Conservation (phyloP, 1,140 invertebrate species). For the Holcopasites calliopsidis region DNA sequence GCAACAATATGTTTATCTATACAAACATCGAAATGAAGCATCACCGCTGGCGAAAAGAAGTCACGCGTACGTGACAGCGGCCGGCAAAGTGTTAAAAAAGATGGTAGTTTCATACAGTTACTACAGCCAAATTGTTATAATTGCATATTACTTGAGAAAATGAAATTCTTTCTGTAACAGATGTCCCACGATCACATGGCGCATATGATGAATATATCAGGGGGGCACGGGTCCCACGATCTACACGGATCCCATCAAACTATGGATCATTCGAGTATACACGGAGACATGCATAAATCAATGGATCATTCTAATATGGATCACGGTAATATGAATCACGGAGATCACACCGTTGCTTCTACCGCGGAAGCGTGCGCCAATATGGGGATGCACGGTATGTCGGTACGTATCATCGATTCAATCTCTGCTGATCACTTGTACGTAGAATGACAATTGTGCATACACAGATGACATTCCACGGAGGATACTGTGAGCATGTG, state of each 20-base stretch:
- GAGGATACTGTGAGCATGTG: conserved; percentile 86
- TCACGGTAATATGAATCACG: conserved; percentile 42
- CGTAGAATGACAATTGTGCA: neutral
- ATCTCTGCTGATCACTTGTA: neutral
- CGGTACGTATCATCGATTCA: conserved; percentile 60
- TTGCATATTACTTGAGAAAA: neutral
- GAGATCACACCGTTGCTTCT: conserved; percentile 16
- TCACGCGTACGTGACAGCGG: too few relatives aligned
- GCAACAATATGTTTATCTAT: too few relatives aligned
- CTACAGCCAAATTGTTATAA: too few relatives aligned
- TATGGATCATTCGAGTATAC: conserved; percentile 45
- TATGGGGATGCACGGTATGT: conserved; percentile 70
- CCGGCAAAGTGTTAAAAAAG: too few relatives aligned
- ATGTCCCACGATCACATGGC: conserved; percentile 65
- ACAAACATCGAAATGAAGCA: too few relatives aligned
- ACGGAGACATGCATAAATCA: conserved; percentile 44
- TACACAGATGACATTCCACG: conserved; percentile 88
- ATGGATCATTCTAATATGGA: conserved; percentile 64
- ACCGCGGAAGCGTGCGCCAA: conserved; percentile 19
- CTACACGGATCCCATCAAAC: conserved; percentile 42
- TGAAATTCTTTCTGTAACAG: conserved; percentile 20
- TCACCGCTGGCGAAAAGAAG: too few relatives aligned
- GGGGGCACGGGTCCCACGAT: neutral
- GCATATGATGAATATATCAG: conserved; percentile 51
- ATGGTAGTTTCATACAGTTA: too few relatives aligned